A percentile compares a stretch with the other conserved stretches of the same genome.
phyloP scores from a whole-genome alignment of 2,113 vertebrate genomes.

The Myanophis thanlyinensis region DNA sequence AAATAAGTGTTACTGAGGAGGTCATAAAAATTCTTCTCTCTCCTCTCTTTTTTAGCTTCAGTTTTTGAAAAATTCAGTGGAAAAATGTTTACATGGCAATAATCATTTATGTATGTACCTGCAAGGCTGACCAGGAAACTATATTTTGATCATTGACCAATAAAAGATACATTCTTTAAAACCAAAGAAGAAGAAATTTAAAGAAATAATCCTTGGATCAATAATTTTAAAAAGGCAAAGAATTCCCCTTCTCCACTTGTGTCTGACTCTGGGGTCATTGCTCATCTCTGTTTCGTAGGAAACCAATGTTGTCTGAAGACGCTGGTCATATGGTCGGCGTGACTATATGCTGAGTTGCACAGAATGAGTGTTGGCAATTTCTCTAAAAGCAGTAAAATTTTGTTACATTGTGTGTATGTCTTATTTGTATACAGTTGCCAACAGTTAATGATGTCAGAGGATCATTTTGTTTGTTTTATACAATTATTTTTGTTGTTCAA shows the following conservation, averaged over 20 bases:
- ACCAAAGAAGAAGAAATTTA: not conserved
- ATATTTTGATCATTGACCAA: not conserved
- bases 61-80: not conserved
- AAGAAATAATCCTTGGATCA: not conserved
- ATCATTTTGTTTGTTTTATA: too few species aligned
- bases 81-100: not conserved
- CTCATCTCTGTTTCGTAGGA: not conserved
- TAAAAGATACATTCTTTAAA: not conserved
- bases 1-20: not conserved
- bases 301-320: not conserved
- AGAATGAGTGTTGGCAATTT: not conserved
- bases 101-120: not conserved
- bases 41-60: not conserved
- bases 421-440: not conserved
- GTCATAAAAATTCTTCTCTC: not conserved
- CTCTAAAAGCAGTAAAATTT: not conserved
- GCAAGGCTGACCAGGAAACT: not conserved
- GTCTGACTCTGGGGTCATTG: not conserved
- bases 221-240: not conserved
- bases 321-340: not conserved
- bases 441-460: not conserved
- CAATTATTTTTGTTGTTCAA: not conserved
- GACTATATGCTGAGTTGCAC: not conserved
- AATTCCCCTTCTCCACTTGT: not conserved
- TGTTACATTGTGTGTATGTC: not conserved